phyloP scores from a whole-genome alignment of 2,888 invertebrate genomes.

The Pristionchus entomophagus region DNA sequence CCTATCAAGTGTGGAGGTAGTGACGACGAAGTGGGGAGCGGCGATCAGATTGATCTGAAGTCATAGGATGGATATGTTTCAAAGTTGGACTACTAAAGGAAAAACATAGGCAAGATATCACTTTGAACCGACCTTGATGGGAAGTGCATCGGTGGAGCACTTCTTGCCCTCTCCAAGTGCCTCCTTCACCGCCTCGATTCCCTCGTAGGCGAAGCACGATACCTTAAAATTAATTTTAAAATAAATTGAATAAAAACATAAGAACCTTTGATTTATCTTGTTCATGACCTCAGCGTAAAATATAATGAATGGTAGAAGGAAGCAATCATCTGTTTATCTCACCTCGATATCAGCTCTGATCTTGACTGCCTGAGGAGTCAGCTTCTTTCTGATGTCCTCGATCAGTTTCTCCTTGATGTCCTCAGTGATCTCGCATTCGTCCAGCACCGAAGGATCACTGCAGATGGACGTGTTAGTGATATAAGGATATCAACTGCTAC shows the following conservation, averaged over 20 bases:
- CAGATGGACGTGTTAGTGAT: too few species aligned
- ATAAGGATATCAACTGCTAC: too few species aligned
- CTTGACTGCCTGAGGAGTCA: conserved; percentile 97
- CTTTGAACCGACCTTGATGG: conserved; percentile 84
- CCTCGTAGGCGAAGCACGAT: conserved; percentile 96
- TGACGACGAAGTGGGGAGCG: conserved; percentile 98
- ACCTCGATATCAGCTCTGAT: conserved; percentile 86
- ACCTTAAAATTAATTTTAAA: conserved; percentile 78
- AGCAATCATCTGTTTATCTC: background rate
- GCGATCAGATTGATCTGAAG: conserved; percentile 96
- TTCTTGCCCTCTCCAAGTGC: conserved; percentile 91
- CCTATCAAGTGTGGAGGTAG: conserved; percentile 96
- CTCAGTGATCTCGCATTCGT: conserved; percentile 94
- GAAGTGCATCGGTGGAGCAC: conserved; percentile 91
- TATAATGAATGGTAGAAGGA: background rate
- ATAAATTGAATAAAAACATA: background rate
- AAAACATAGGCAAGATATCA: background rate
- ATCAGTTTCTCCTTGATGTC: conserved; percentile 91
- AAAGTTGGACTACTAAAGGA: background rate
- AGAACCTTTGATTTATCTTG: background rate
- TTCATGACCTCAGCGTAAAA: background rate
- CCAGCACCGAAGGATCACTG: conserved; percentile 93
- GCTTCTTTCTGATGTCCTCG: conserved; percentile 93
- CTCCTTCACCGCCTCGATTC: conserved; percentile 95
- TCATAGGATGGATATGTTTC: conserved; percentile 37